Base-by-base conservation (phyloP, 2,888 invertebrate genomes). In the Coelinius sp. region DNA sequence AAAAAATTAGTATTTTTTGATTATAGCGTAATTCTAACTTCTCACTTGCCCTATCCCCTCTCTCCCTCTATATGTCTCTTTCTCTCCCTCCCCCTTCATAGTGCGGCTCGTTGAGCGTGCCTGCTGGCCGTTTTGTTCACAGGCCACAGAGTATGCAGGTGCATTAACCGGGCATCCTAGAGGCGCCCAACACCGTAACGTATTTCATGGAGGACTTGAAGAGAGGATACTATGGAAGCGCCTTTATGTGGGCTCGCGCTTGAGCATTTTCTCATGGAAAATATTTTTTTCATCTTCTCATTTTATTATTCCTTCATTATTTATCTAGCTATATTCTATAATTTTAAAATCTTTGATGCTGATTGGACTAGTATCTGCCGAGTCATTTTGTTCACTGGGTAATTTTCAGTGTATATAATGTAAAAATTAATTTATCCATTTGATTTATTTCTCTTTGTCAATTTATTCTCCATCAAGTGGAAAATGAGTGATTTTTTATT, bases 91-190 rank as follows among this genome's bases (percentile, higher is more conserved):
- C 41, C 14, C 41, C 22, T 10, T 56, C 53, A 38, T 52, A 68
- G 41, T 53, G 53, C 68, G 46, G 52, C 49, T 41, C 52, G 63
- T 68, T 68, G 68, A 59, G 41, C 25, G 59, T 20, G 52, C 49
- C 69, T 63, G 4, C n/a, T 68, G 76, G 74, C 46, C 77, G 79
- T 81, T 75, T 78, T 80, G 82, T 82, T 85, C 81, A 77, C 81
- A 78, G 80, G 80, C 77, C 77, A 78, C 79, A 78, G 80, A 79
- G 80, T 81, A 81, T 81, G 83, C 84, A 85, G 85, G 85, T 85
- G 85, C 85, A 85, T 84, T 84, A 84, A 85, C 84, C 84, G 84
- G 83, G 83, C 83, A 84, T 84, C 82, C 25, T 75, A 75, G 70
- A 41, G 63, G 63, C 63, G 72, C 75, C 71, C 81, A 80, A 80